Evolutionary conservation across 2,888 invertebrate genomes (phyloP).

Genomic region (Drosophila villosipedis): DNA sequence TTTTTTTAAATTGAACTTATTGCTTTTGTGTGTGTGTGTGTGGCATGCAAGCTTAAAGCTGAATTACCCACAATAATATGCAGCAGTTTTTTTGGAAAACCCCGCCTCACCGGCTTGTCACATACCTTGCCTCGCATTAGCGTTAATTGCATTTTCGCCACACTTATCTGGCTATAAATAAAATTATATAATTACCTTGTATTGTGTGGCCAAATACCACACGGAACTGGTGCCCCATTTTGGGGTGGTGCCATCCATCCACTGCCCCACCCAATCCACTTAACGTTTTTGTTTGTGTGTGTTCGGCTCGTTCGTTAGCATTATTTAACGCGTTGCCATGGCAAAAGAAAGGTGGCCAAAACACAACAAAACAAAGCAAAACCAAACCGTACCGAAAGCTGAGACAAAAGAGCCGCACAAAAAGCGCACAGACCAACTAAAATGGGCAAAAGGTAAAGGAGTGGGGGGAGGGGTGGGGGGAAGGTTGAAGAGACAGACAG

Average conservation of each 20-base stretch:
- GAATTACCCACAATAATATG: slow-evolving; percentile 18
- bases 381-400: slow-evolving; percentile 33
- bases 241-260: slow-evolving; percentile 10
- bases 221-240: slow-evolving; percentile 21
- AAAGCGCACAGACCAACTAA: slow-evolving; percentile 60
- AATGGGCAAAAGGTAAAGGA: slow-evolving; percentile 62
- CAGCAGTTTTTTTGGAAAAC: slow-evolving; percentile 9
- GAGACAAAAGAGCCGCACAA: slow-evolving; percentile 54
- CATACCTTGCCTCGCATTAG: slow-evolving; percentile 26
- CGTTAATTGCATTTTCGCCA: slow-evolving; percentile 79
- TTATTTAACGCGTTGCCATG: slow-evolving; percentile 80
- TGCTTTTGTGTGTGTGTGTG: slow-evolving; percentile 8
- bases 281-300: slow-evolving; percentile 56
- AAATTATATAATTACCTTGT: slow-evolving; percentile 81
- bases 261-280: slow-evolving; percentile 60
- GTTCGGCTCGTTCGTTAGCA: slow-evolving; percentile 55
- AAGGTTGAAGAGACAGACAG: neutral
- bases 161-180: slow-evolving; percentile 81
- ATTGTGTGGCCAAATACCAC: slow-evolving; percentile 62
- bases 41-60: slow-evolving; percentile 26
- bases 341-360: slow-evolving; percentile 75
- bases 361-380: slow-evolving; percentile 58
- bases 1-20: slow-evolving; percentile 61
- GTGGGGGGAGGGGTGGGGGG: neutral
- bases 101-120: neutral